These are phyloP conservation scores for Microctonus brassicae DNA, from an alignment of 2,888 invertebrate species.

Conservation along the genomic window DNA sequence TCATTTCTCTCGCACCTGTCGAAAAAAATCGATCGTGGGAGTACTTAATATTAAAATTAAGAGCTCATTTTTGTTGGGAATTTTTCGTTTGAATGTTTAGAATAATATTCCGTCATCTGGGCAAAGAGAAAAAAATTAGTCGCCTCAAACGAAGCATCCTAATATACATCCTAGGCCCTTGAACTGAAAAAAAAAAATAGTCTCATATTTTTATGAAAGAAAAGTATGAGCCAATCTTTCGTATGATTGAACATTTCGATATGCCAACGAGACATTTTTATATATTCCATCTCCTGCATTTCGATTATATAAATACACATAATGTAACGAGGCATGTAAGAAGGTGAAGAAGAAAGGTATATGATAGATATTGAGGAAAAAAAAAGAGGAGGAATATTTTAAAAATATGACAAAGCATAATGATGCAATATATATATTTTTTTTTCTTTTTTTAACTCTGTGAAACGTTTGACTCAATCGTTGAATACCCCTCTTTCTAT, in stretches of 20 bases:
- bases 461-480: not conserved
- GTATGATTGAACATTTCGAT: slow-evolving; percentile 64
- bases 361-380: slow-evolving; percentile 16
- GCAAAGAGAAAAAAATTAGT: no score
- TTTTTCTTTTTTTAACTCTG: slow-evolving; percentile 41
- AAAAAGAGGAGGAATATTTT: slow-evolving; percentile 29
- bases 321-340: slow-evolving; percentile 24
- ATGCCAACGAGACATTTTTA: slow-evolving; percentile 44
- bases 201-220: slow-evolving; percentile 35
- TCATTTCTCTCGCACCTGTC: slow-evolving; percentile 24
- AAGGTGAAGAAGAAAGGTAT: slow-evolving; percentile 12
- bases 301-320: slow-evolving; percentile 29
- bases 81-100: no score
- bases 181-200: slow-evolving; percentile 55
- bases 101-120: no score
- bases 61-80: no score
- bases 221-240: slow-evolving; percentile 61
- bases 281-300: slow-evolving; percentile 14
- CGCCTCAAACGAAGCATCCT: no score
- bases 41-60: no score
- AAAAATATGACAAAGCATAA: slow-evolving; percentile 20
- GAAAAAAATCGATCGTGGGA: no score
- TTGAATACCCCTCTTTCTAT: no score
- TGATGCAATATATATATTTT: slow-evolving; percentile 39
- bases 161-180: not conserved